Evolutionary conservation across 2,113 vertebrate genomes (phyloP).

Genomic region (Reinhardtius hippoglossoides): DNA sequence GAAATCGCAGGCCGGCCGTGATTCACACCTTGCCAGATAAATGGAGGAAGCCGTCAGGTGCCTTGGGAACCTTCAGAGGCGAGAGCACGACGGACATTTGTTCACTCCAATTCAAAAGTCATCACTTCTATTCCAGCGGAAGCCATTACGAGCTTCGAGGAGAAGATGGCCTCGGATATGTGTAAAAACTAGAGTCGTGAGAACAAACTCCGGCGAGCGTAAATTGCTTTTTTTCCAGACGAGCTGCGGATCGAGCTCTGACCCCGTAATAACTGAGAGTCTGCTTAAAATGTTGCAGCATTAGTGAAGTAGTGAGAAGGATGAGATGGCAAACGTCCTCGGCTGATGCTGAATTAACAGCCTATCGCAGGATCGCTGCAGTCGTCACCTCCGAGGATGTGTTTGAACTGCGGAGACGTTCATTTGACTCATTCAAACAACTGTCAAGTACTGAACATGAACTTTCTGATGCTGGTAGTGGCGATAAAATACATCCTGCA

Average conservation of each 20-base stretch:
- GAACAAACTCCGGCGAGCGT: background rate
- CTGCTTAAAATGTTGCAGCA: too few species aligned
- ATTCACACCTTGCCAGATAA: conserved; percentile 49
- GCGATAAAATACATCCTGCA: too few species aligned
- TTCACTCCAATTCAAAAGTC: conserved; percentile 20
- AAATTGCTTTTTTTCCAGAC: background rate
- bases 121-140: conserved; percentile 8
- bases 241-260: background rate
- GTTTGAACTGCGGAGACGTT: too few species aligned
- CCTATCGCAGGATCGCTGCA: too few species aligned
- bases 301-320: background rate
- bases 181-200: background rate
- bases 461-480: too few species aligned
- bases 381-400: too few species aligned
- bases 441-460: too few species aligned
- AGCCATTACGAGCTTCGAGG: background rate
- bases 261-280: conserved; percentile 22
- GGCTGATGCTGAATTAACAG: background rate
- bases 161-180: background rate
- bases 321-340: background rate
- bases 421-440: too few species aligned
- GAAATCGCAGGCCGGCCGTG: conserved; percentile 16
- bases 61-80: conserved; percentile 41
- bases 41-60: conserved; percentile 33
- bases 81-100: conserved; percentile 28